Evolutionary conservation across 92 coral and sea anemone genomes (phyloP), one percentile per base, ranked within the genome.

Genomic region (Actinostola sp.): DNA sequence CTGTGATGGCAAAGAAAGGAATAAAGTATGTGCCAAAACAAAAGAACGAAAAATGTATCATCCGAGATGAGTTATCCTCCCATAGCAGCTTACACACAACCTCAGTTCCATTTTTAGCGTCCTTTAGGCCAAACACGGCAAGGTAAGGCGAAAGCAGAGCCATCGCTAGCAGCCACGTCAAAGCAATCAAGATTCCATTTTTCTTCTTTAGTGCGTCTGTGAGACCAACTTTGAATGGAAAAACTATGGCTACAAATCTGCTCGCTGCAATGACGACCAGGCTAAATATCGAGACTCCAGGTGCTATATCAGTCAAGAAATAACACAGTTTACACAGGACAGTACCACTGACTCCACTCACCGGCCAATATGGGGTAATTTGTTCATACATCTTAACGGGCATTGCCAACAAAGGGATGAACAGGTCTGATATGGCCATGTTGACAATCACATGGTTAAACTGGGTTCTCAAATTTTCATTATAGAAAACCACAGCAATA

Each of bases 401-500:
- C 17, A 75, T 46, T 32, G 59, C 80, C 10, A 75, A n/a, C 32
- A 75, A 8, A 7, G 80, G 80, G 9, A 74, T 44, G 1, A 74
- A 1, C 28, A 74, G 71, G 58, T 73, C 79, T 8, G 79, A 73
- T 15, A 73, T 50, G 77, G 69, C 70, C n/a, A n/a, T n/a, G n/a
- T n/a, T n/a, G n/a, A n/a, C n/a, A n/a, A n/a, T n/a, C 80, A 64
- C 25, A 35, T 60, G 56, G 50, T 75, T 75, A 9, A 75, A 68
- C 1, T 45, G 23, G 7, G 81, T 63, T 8, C 73, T 17, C 17
- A 75, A 8, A 16, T 25, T 48, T 8, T 32, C 39, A 27, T 51
- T 63, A 11, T 63, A 36, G 53, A 14, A 63, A 12, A 75, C 59
- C 17, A 75, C 81, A 8, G 65, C 73, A 2, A 75, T 75, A 30